phyloP scores from a whole-genome alignment of 2,888 invertebrate genomes.

The Drosophila imparisetae region DNA sequence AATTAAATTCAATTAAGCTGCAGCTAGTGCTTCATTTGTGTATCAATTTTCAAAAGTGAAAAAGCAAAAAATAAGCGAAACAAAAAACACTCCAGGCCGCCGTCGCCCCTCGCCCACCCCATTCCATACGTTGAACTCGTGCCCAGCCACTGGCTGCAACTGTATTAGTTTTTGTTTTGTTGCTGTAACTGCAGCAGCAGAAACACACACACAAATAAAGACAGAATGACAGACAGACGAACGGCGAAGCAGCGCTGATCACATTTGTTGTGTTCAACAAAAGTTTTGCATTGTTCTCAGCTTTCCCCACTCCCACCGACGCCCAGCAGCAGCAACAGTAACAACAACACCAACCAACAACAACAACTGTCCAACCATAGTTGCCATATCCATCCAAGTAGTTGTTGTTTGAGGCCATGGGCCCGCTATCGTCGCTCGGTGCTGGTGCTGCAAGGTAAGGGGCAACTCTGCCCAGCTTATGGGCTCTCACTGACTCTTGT shows the following conservation, averaged over 20 bases:
- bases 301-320: constrained; percentile 46
- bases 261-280: constrained; percentile 52
- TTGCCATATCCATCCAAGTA: constrained; percentile 38
- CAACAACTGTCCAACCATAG: constrained; percentile 27
- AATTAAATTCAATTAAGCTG: constrained; percentile 82
- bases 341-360: constrained; percentile 21
- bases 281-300: constrained; percentile 62
- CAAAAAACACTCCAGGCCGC: constrained; percentile 18
- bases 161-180: constrained; percentile 25
- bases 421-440: constrained; percentile 33
- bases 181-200: constrained; percentile 44
- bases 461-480: constrained; percentile 31
- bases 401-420: constrained; percentile 45
- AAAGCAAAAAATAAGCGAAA: constrained; percentile 9
- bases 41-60: constrained; percentile 55
- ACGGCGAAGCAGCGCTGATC: constrained; percentile 41
- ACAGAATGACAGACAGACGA: constrained; percentile 1
- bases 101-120: constrained; percentile 2
- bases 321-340: constrained; percentile 48
- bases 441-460: constrained; percentile 57
- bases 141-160: constrained; percentile 40
- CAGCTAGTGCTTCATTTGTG: constrained; percentile 69
- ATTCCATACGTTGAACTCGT: constrained; percentile 45
- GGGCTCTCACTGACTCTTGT: constrained; percentile 28
- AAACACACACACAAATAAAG: constrained; percentile 8